Percentiles rank a stretch among this genome's conserved stretches.
These are phyloP conservation scores for Leuciscus waleckii DNA, from an alignment of 2,797 vertebrate genomes.

Conservation along the genomic window DNA sequence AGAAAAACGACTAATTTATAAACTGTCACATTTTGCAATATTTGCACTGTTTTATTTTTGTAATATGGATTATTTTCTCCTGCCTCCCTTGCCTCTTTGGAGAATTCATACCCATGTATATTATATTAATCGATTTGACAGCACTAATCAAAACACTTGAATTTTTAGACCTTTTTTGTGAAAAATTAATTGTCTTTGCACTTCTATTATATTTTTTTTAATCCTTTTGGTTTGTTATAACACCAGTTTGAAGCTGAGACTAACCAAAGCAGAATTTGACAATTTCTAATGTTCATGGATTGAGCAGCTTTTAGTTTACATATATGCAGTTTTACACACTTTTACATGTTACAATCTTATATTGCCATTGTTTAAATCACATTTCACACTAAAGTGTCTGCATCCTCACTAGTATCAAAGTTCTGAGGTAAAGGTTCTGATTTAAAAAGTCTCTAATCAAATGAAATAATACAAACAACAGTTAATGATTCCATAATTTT, in stretches of 20 bases:
- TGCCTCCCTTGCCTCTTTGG: too few species aligned
- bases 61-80: too few species aligned
- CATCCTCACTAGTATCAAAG: neutral
- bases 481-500: neutral
- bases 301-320: neutral
- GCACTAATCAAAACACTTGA: neutral
- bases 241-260: neutral
- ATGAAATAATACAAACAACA: neutral
- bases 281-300: neutral
- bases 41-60: too few species aligned
- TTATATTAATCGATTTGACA: neutral
- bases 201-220: neutral
- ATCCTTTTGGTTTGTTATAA: neutral
- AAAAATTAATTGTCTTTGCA: neutral
- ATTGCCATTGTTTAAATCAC: neutral
- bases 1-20: too few species aligned
- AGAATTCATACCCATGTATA: too few species aligned
- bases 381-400: neutral
- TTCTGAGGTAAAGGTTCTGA: neutral
- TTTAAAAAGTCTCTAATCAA: neutral
- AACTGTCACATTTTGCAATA: too few species aligned
- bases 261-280: slow-evolving; percentile 21
- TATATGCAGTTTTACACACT: neutral
- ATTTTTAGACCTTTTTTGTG: slow-evolving; percentile 8
- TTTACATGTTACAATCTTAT: neutral